Conservation (phyloP, 2,797 vertebrate species). For the Labeo calbasu region DNA sequence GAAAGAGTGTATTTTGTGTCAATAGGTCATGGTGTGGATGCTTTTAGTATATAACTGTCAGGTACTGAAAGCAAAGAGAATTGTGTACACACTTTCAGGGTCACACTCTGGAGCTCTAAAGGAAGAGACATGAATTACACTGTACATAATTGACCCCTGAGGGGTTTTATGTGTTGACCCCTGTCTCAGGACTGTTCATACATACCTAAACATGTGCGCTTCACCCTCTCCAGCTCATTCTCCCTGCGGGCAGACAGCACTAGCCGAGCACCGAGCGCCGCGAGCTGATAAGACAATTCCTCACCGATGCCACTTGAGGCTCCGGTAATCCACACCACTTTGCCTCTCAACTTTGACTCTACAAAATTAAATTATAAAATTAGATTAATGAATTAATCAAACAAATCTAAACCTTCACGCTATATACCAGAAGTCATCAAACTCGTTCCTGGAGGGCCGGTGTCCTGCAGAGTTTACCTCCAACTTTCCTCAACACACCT, state of each 20-base stretch:
- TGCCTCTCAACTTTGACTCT: constrained; percentile 81
- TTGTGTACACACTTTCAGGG: neutral
- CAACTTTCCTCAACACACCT: too few relatives aligned
- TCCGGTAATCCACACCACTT: constrained; percentile 94
- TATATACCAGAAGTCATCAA: too few relatives aligned
- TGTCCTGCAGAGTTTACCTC: too few relatives aligned
- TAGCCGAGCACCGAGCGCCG: constrained; percentile 83
- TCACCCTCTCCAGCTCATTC: constrained; percentile 87
- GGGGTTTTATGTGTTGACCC: neutral
- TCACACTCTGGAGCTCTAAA: neutral
- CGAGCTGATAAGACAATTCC: constrained; percentile 88
- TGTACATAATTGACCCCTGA: neutral
- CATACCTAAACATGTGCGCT: constrained; percentile 86
- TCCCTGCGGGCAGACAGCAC: constrained; percentile 89
- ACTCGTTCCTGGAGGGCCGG: too few relatives aligned
- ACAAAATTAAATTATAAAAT: constrained; percentile 19
- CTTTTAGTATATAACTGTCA: constrained; percentile 7
- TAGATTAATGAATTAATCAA: neutral
- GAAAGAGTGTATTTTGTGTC: constrained; percentile 24
- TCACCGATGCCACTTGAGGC: constrained; percentile 96
- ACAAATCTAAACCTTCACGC: neutral
- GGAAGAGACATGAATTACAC: neutral
- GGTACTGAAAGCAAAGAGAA: neutral
- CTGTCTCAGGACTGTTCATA: constrained; percentile 64
- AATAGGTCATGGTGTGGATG: neutral